Base-by-base conservation (phyloP, 2,888 invertebrate species). In the Leptothorax acervorum region DNA sequence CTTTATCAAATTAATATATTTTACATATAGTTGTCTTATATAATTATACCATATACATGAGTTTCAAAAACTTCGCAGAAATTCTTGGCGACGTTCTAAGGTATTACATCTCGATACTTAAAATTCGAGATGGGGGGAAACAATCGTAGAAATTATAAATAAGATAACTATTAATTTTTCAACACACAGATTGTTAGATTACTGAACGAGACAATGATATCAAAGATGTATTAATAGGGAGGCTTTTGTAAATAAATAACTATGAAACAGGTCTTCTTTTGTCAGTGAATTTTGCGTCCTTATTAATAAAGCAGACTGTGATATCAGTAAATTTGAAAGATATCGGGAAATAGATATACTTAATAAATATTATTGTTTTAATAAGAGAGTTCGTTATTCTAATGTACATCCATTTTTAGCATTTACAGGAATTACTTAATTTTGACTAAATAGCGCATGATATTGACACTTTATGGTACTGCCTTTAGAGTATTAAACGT, bases 341-440 rank as follows among this genome's bases (percentile, higher is more conserved):
- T 57, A 83, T 87, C 76, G 62, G 82, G 85, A 88, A 82, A 31
- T 63, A 75, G 42, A 79, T 82, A 51, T 70, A 84, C 76, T 88
- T 82, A 57, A 84, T 86, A 85, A 86, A 82, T 85, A 51, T 83
- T 87, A 84, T 74, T 79, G 79, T 74, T 83, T 86, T 86, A 85
- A 84, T 85, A 75, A 86, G 82, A 79, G 60, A 82, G 57, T 76
- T 48, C 76, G 28, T 78, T 86, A 89, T 83, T 65, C 82, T 89
- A 90, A 89, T 83, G 39, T 90, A 90, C 83, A 90, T 86, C 23
- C 68, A 90, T 84, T 85, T 85, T 65, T 85, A 85, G 81, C 75
- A 88, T 89, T 82, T 84, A 84, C 85, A 86, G 65, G 71, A 82
- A 85, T 85, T 86, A 83, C 48, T 84, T 87, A 87, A 88, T 83